Base-by-base conservation (phyloP, 2,888 invertebrate species). In the Boloria euphrosyne region DNA sequence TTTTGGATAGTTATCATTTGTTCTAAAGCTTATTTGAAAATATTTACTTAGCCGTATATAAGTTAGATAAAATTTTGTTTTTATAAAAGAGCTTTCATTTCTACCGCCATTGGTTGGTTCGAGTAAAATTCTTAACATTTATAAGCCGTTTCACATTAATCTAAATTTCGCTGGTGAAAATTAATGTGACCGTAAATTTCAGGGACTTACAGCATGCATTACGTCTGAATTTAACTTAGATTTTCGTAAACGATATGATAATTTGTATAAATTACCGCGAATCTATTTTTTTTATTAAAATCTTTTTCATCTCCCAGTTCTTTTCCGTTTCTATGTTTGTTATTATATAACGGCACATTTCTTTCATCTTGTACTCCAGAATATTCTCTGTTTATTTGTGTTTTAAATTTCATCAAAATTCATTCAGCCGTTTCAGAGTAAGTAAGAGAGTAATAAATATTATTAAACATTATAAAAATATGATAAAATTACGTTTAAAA, bases 61-160 rank as follows among this genome's bases (percentile, higher is more conserved):
- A n/a, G n/a, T n/a, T n/a, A n/a, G n/a, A n/a, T n/a, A 31, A 1
- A 31, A 31, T 6, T 6, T 10, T 31, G 0, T 31, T 31, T 7
- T 31, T 31, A 6, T 43, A 27, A 46, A n/a, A 13, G 22, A 57
- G 31, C 6, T n/a, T 13, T 43, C 10, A 22, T 2, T 44, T 27
- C 44, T 5, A 22, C n/a, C 46, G 18, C n/a, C 55, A 55, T 55
- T 46, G 57, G 17, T 10, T 57, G 31, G 31, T n/a, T n/a, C 44
- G n/a, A 4, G 43, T 13, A 27, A 68, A 62, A 62, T 62, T 52
- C 66, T 68, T 58, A 46, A 65, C 63, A 51, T 55, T 53, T 60
- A 68, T 57, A 70, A 65, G 65, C 66, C 55, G 16, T 63, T 46
- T 47, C 65, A 68, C 70, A 70, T 70, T 68, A 66, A 70, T 70